Evolutionary conservation across 1,140 invertebrate species (phyloP), one percentile per base, ranked within the genome.

Genomic region (Periplaneta americana): DNA sequence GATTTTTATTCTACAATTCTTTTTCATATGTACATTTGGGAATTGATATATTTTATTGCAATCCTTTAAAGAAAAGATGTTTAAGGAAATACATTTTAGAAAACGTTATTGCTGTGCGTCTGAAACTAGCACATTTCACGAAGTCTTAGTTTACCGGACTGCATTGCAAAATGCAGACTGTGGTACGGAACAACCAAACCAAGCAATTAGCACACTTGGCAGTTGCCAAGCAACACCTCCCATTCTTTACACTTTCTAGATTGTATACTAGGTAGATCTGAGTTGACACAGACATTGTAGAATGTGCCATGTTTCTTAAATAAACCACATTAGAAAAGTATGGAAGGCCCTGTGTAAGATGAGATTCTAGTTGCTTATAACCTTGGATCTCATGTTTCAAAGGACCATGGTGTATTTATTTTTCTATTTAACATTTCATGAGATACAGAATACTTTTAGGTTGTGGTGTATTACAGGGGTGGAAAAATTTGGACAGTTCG

Each of bases 271-370:
- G 81, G 39, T 82, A 82, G 81, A 82, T 77, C 81, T 82, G 81
- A 79, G 35, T 82, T 81, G 35, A 82, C 81, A 82, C 81, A 82
- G 75, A 78, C 81, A 78, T 82, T 82, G 81, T 82, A 82, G 81
- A 82, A 82, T 82, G 81, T 82, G 81, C 81, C 81, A 82, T 82
- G 81, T 82, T 82, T 82, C 81, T 78, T 78, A 82, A 82, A 78
- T 78, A 82, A 82, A 78, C 74, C 75, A 77, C 39, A 34, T 82
- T 79, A 79, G 77, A 78, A 78, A 82, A 31, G n/a, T 34, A 80
- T 39, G 9, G n/a, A 66, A 31, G 76, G 76, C 28, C 76, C 76
- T 36, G 22, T 78, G 36, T 34, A 78, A 36, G 36, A 78, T 78
- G 76, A 78, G 76, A 78, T 36, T 78, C 76, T 34, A 78, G 35